phyloP scores from a whole-genome alignment of 2,113 vertebrate species.

The Neolamprologus cancellatus region DNA sequence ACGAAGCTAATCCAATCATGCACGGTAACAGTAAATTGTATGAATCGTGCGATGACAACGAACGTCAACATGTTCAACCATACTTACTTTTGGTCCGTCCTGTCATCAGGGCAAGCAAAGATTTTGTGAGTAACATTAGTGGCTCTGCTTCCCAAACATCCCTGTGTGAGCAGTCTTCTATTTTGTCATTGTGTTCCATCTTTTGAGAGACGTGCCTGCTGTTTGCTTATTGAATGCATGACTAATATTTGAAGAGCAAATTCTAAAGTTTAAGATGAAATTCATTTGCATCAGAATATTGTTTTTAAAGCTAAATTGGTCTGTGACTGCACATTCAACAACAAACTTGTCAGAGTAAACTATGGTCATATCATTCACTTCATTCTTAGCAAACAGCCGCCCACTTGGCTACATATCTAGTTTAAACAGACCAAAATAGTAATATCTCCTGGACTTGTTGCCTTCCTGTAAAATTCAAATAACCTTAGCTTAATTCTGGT shows the following conservation, averaged over 20 bases:
- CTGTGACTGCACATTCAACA: background rate
- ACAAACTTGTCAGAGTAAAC: background rate
- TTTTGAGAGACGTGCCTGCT: background rate
- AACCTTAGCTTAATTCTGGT: background rate
- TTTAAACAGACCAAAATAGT: background rate
- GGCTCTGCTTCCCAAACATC: no score
- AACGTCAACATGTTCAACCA: background rate
- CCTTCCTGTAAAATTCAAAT: background rate
- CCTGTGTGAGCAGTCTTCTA: background rate
- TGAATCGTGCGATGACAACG: accelerated
- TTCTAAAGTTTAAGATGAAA: background rate
- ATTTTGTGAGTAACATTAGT: background rate
- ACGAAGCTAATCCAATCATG: background rate
- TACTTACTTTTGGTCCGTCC: background rate
- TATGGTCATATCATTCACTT: background rate
- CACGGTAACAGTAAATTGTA: background rate
- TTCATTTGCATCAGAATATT: background rate
- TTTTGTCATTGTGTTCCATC: background rate
- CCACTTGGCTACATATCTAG: background rate
- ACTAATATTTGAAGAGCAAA: background rate
- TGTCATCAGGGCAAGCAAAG: background rate
- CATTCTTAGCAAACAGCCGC: background rate
- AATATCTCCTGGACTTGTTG: background rate
- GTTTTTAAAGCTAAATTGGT: background rate
- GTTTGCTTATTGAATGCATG: background rate